A percentile compares a stretch with the other conserved stretches of the same genome.
These are phyloP conservation scores for Lagodon rhomboides DNA, from an alignment of 2,797 vertebrate species.

Conservation along the genomic window DNA sequence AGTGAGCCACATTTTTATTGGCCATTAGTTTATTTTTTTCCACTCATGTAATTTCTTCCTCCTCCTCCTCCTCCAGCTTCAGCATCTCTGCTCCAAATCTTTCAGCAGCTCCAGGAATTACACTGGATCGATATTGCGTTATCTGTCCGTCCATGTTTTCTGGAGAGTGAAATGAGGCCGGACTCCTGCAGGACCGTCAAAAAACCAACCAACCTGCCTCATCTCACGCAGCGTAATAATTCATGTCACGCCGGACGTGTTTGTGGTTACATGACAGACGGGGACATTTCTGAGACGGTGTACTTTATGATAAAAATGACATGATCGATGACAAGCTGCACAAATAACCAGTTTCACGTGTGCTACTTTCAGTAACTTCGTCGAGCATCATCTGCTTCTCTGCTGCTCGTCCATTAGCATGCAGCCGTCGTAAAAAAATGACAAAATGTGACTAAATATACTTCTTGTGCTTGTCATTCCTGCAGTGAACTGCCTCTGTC, in stretches of 20 bases:
- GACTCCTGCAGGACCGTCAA: conserved; percentile 7
- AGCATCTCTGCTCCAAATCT: conserved; percentile 28
- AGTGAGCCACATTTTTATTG: conserved; percentile 59
- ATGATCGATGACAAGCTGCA: conserved; percentile 1
- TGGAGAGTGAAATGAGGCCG: conserved; percentile 38
- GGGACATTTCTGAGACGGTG: background rate
- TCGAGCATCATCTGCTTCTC: background rate
- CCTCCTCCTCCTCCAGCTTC: background rate
- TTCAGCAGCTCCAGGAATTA: conserved; percentile 56
- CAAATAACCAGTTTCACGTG: background rate
- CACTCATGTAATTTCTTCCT: conserved; percentile 32
- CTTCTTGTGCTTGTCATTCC: background rate
- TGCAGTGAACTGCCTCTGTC: background rate
- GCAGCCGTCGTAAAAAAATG: background rate
- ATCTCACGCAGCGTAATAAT: conserved; percentile 15
- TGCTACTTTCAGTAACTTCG: background rate
- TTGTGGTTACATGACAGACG: conserved; percentile 10
- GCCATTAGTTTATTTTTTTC: conserved; percentile 51
- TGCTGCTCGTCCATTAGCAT: background rate
- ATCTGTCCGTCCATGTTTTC: conserved; percentile 53
- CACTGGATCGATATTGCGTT: conserved; percentile 60
- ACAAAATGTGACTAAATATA: background rate
- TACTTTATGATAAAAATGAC: background rate
- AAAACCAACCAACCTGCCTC: conserved; percentile 14
- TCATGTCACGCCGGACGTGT: conserved; percentile 13